phyloP scores from a whole-genome alignment of 2,888 invertebrate genomes.

The Euclidia mi region DNA sequence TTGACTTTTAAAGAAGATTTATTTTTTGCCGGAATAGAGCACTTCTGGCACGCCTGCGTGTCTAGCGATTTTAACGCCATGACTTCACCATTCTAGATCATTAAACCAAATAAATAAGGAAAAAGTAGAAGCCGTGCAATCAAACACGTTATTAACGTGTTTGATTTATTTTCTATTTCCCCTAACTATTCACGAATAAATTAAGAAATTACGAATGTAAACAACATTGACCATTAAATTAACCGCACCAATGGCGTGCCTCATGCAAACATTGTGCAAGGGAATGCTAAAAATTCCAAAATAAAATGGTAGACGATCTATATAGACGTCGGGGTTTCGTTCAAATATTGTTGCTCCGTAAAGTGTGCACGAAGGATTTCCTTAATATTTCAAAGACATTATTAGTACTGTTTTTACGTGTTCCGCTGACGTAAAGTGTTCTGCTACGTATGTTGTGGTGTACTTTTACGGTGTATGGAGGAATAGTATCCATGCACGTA shows the following conservation, averaged over 20 bases:
- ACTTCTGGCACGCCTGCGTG: too few species aligned
- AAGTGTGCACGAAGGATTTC: constrained; percentile 16
- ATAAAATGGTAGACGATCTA: constrained; percentile 59
- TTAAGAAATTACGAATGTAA: constrained; percentile 63
- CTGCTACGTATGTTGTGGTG: not conserved
- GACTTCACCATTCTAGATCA: too few species aligned
- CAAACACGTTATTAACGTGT: not conserved
- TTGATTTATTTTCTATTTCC: not conserved
- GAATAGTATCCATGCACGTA: not conserved
- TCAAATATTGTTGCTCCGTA: constrained; percentile 52
- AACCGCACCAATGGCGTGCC: constrained; percentile 57
- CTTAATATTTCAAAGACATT: constrained; percentile 21
- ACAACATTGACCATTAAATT: constrained; percentile 50
- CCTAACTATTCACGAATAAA: constrained; percentile 35
- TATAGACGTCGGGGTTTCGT: constrained; percentile 61
- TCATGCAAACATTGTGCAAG: constrained; percentile 61
- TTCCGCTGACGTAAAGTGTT: constrained; percentile 7
- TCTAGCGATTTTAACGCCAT: too few species aligned
- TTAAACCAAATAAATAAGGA: too few species aligned
- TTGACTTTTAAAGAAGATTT: too few species aligned
- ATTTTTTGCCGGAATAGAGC: too few species aligned
- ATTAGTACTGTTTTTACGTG: constrained; percentile 17
- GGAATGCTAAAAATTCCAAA: constrained; percentile 55
- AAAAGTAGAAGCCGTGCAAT: not conserved
- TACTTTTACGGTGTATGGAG: too few species aligned